A percentile compares a stretch with the other conserved stretches of the same genome.
phyloP scores from a whole-genome alignment of 1,140 invertebrate genomes.

The Bombus pyrosoma region DNA sequence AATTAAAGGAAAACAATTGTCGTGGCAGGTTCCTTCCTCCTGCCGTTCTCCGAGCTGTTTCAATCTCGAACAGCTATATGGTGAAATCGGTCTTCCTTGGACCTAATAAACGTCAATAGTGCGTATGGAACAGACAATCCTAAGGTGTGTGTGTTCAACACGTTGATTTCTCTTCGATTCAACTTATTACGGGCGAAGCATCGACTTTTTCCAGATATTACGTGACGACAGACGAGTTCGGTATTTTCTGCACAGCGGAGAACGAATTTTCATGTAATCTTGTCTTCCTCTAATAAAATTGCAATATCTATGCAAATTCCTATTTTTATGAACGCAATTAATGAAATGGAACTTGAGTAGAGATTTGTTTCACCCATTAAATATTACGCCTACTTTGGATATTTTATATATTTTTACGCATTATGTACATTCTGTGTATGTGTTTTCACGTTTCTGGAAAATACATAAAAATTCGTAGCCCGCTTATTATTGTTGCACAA shows the following conservation, averaged over 20 bases:
- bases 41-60: constrained; percentile 3
- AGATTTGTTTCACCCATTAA: neutral
- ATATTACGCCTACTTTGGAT: neutral
- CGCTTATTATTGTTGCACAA: neutral
- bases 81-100: constrained; percentile 24
- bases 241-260: neutral
- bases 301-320: neutral
- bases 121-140: constrained; percentile 15
- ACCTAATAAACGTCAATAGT: constrained; percentile 49
- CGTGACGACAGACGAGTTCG: neutral
- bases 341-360: neutral
- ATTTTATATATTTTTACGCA: neutral
- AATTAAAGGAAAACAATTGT: constrained; percentile 70
- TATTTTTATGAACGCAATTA: neutral
- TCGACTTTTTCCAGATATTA: constrained; percentile 1
- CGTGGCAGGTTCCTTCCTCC: constrained; percentile 8
- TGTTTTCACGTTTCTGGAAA: neutral
- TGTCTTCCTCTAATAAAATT: neutral
- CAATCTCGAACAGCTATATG: constrained; percentile 12
- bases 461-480: neutral
- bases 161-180: constrained; percentile 9
- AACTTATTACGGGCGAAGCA: constrained; percentile 1
- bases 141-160: neutral
- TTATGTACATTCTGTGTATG: neutral
- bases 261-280: neutral